These are phyloP conservation scores for Vultur gryphus DNA, from an alignment of 2,797 vertebrate species.

Conservation along the genomic window DNA sequence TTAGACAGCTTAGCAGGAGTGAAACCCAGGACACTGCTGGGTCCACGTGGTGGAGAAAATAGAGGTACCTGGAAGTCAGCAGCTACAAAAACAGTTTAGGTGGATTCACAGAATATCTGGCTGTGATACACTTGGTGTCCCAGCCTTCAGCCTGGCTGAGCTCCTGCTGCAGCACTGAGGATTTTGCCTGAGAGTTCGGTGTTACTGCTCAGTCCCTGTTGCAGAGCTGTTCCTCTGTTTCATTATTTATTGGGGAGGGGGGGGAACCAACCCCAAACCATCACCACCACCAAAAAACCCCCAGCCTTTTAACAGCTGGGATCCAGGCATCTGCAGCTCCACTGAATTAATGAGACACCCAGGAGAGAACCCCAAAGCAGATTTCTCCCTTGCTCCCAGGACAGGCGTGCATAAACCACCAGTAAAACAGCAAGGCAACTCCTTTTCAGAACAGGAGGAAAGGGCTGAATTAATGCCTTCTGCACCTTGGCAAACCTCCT, in stretches of 20 bases:
- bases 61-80: background rate
- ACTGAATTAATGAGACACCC: background rate
- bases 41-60: background rate
- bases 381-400: background rate
- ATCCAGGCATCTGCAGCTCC: background rate
- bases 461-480: background rate
- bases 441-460: background rate
- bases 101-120: background rate
- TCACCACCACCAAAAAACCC: background rate
- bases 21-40: background rate
- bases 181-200: background rate
- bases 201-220: background rate
- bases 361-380: background rate
- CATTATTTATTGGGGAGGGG: background rate
- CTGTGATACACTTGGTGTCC: background rate
- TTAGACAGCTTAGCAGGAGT: background rate
- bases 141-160: background rate
- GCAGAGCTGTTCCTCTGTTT: background rate
- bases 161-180: background rate
- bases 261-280: background rate
- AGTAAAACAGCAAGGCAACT: background rate
- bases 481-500: background rate
- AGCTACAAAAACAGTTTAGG: background rate
- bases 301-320: background rate
- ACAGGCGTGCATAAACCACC: background rate